A percentile compares a stretch with the other conserved stretches of the same genome.
These are phyloP conservation scores for Thumatha senex DNA, from an alignment of 2,888 invertebrate genomes.

Conservation along the genomic window DNA sequence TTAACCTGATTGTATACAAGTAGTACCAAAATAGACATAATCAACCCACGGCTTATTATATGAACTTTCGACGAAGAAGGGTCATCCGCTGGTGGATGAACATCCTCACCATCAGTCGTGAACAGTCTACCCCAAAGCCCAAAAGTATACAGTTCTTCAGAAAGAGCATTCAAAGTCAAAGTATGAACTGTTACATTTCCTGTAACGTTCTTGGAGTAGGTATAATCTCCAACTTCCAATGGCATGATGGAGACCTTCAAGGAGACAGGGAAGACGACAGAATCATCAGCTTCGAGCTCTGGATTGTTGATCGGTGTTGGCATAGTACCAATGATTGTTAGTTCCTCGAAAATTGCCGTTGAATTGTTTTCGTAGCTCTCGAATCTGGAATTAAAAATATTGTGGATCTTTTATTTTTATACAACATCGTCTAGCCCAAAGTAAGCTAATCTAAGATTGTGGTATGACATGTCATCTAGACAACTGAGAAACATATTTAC, in stretches of 20 bases:
- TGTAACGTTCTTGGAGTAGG: slow-evolving; percentile 37
- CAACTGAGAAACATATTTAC: too few relatives aligned
- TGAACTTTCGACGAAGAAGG: slow-evolving; percentile 2
- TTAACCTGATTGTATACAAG: background rate
- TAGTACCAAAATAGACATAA: background rate
- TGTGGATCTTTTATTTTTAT: background rate
- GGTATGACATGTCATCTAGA: too few relatives aligned
- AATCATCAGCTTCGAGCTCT: slow-evolving; percentile 51
- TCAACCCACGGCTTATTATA: background rate
- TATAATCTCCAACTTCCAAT: slow-evolving; percentile 57
- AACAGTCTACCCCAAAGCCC: slow-evolving; percentile 81
- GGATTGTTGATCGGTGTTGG: slow-evolving; percentile 51
- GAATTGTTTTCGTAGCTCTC: slow-evolving; percentile 59
- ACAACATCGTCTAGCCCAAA: too few relatives aligned
- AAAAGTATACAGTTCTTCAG: slow-evolving; percentile 71
- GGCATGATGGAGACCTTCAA: slow-evolving; percentile 76
- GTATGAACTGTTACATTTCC: slow-evolving; percentile 38
- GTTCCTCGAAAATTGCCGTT: slow-evolving; percentile 70
- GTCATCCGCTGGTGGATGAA: slow-evolving; percentile 44
- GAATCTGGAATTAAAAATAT: slow-evolving; percentile 59
- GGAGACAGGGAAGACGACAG: slow-evolving; percentile 76
- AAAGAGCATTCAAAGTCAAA: slow-evolving; percentile 42
- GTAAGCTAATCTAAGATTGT: too few relatives aligned
- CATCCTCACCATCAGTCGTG: slow-evolving; percentile 61
- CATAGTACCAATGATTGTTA: slow-evolving; percentile 70